Conservation (phyloP, 2,888 invertebrate genomes). For the Tinea trinotella region DNA sequence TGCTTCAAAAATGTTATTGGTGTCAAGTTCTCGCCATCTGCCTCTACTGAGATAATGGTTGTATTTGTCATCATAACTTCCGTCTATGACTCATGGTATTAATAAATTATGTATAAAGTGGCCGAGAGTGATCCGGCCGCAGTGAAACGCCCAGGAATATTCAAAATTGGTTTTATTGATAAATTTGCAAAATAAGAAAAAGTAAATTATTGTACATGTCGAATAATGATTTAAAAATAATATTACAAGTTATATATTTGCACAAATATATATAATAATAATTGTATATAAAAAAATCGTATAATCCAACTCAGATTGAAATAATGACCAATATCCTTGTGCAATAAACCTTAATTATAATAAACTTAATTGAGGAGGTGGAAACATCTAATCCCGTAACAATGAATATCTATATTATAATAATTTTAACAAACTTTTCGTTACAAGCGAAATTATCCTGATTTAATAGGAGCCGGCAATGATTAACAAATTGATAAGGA, state of each 20-base stretch:
- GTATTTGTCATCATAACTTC: background rate
- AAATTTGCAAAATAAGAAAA: slow-evolving; percentile 66
- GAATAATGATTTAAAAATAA: slow-evolving; percentile 60
- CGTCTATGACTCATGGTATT: background rate
- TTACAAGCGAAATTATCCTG: slow-evolving; percentile 61
- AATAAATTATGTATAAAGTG: background rate
- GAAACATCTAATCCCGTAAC: slow-evolving; percentile 68
- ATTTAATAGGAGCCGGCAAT: slow-evolving; percentile 62
- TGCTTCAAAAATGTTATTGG: no score
- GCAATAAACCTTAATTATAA: slow-evolving; percentile 62
- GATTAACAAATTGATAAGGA: background rate
- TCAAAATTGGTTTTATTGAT: slow-evolving; percentile 72
- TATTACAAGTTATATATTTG: slow-evolving; percentile 66
- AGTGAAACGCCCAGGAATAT: slow-evolving; percentile 32
- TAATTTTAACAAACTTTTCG: slow-evolving; percentile 63
- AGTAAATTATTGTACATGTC: slow-evolving; percentile 69
- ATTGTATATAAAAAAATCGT: slow-evolving; percentile 53
- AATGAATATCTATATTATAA: slow-evolving; percentile 68
- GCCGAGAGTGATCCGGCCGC: background rate
- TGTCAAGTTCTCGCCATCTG: no score
- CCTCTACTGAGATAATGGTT: no score
- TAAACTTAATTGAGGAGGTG: slow-evolving; percentile 53
- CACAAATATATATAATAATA: slow-evolving; percentile 44
- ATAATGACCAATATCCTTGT: slow-evolving; percentile 71
- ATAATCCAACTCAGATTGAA: slow-evolving; percentile 71